phyloP scores from a whole-genome alignment of 2,113 vertebrate species.

The Gallinago paraguaiae region DNA sequence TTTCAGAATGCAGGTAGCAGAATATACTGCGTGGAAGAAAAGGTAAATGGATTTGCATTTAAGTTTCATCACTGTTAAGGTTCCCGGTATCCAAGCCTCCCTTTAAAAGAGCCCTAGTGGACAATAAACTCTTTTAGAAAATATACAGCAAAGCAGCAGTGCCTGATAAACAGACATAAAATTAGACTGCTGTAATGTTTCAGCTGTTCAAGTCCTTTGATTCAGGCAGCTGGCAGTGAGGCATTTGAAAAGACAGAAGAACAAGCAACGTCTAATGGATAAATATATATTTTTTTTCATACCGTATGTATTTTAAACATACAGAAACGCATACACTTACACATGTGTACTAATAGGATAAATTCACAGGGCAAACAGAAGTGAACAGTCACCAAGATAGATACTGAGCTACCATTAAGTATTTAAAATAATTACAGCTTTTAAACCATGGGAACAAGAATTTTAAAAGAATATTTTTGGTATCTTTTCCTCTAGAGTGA shows the following conservation, averaged over 20 bases:
- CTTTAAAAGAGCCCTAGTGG: conserved; percentile 40
- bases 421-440: conserved; percentile 54
- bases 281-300: conserved; percentile 2
- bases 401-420: conserved; percentile 22
- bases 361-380: conserved; percentile 1
- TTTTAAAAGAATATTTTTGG: not conserved
- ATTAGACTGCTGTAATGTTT: conserved; percentile 39
- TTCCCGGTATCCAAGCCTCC: not conserved
- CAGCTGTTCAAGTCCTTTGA: conserved; percentile 40
- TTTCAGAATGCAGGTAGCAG: not conserved
- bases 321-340: not conserved
- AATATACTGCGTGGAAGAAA: conserved; percentile 20
- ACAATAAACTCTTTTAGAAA: conserved; percentile 53
- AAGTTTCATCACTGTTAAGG: conserved; percentile 49
- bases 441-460: conserved; percentile 19
- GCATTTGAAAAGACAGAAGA: not conserved
- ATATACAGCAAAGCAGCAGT: conserved; percentile 13
- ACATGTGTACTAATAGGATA: not conserved
- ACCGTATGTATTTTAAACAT: conserved; percentile 25
- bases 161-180: conserved; percentile 36
- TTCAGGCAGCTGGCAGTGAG: conserved; percentile 35
- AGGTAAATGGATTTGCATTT: conserved; percentile 54
- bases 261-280: conserved; percentile 31
- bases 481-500: not conserved
- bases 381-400: not conserved